phyloP scores from a whole-genome alignment of 2,888 invertebrate species.

The Drosophila aldrichi region DNA sequence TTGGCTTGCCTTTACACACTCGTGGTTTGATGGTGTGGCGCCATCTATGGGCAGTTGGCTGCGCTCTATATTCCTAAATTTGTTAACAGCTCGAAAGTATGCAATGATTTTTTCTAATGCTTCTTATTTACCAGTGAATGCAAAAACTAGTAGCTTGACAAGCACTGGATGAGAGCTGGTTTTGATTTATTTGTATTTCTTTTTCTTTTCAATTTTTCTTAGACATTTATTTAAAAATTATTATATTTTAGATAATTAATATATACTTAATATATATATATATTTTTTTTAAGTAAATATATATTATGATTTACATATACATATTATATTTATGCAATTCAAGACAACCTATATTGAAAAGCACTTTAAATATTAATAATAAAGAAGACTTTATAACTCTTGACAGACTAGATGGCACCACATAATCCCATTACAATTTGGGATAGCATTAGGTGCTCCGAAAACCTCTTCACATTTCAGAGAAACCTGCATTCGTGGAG shows the following conservation, averaged over 20 bases:
- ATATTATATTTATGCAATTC: too few relatives aligned
- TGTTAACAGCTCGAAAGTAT: conserved; percentile 13
- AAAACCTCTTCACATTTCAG: conserved; percentile 3
- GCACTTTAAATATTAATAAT: neutral
- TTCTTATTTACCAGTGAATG: too few relatives aligned
- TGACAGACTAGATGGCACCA: conserved; percentile 29
- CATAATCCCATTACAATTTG: neutral
- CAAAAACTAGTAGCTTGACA: too few relatives aligned
- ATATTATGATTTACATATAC: too few relatives aligned
- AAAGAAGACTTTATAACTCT: neutral
- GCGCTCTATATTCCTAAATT: neutral
- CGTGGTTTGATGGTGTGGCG: neutral
- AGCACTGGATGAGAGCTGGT: too few relatives aligned
- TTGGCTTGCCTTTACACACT: neutral
- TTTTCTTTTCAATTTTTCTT: too few relatives aligned
- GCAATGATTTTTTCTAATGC: conserved; percentile 12
- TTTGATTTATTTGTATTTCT: too few relatives aligned
- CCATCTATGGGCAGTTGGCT: conserved; percentile 18
- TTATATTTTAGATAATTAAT: too few relatives aligned
- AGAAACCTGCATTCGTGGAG: conserved; percentile 15
- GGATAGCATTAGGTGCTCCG: conserved; percentile 38
- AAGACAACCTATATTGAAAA: too few relatives aligned
- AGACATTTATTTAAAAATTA: too few relatives aligned
- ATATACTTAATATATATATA: too few relatives aligned
- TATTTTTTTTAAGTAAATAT: too few relatives aligned